Conservation (phyloP, 30 jellyfish, hydroid and myxozoan genomes). For the Haliclystus octoradiatus region DNA sequence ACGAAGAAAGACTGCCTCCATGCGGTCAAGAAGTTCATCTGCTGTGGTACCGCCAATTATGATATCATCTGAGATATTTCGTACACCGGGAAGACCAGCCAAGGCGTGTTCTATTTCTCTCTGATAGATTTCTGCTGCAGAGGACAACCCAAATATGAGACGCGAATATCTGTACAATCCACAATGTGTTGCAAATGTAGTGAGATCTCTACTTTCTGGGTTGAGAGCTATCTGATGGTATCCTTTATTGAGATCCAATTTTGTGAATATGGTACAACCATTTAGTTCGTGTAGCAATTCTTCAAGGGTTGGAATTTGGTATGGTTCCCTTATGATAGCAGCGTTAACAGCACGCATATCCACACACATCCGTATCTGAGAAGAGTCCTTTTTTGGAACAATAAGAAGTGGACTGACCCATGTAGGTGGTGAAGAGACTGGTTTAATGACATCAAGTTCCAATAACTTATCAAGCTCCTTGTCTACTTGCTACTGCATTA, state of each 20-base stretch:
- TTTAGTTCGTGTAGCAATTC: conserved; percentile 8
- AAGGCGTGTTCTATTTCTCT: conserved; percentile 20
- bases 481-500: conserved; percentile 21
- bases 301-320: conserved; percentile 27
- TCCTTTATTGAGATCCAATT: conserved; percentile 19
- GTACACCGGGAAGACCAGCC: conserved; percentile 18
- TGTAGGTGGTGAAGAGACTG: conserved; percentile 18
- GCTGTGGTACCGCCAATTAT: conserved; percentile 12
- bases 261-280: conserved; percentile 12
- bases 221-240: conserved; percentile 23
- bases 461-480: conserved; percentile 13
- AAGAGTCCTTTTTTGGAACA: conserved; percentile 41
- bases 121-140: conserved; percentile 43
- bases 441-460: conserved; percentile 28
- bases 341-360: conserved; percentile 49
- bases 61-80: conserved; percentile 29
- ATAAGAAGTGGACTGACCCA: conserved; percentile 41
- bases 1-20: conserved; percentile 6
- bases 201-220: conserved; percentile 14
- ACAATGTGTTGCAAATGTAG: conserved; percentile 24
- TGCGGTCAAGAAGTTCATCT: conserved; percentile 16
- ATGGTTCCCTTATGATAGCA: conserved; percentile 42
- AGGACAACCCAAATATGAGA: conserved; percentile 26
- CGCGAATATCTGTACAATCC: conserved; percentile 34
- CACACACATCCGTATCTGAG: conserved; percentile 37